These are phyloP conservation scores for Elachura formosa DNA, from an alignment of 2,113 vertebrate genomes.

Conservation along the genomic window DNA sequence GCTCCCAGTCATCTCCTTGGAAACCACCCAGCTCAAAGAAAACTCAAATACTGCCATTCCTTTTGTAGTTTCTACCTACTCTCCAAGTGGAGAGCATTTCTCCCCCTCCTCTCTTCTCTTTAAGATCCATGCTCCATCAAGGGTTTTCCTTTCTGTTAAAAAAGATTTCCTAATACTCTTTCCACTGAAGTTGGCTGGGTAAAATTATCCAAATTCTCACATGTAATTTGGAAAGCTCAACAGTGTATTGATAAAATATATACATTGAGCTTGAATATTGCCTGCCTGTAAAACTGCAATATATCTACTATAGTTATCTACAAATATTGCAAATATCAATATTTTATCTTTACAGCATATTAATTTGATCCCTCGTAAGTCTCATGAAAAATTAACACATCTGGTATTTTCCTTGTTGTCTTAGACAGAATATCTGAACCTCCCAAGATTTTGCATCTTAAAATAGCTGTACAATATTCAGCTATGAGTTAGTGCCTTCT, in stretches of 20 bases:
- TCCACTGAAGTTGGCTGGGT: neutral
- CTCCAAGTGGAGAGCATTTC: neutral
- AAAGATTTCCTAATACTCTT: neutral
- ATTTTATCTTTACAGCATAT: neutral
- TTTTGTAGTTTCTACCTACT: neutral
- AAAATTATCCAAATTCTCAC: neutral
- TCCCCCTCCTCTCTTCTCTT: accelerated
- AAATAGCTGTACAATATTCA: neutral
- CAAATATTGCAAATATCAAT: too few relatives aligned
- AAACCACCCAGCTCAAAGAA: neutral
- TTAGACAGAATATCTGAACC: neutral
- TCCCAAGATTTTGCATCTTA: neutral
- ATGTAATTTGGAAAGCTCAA: neutral
- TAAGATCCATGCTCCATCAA: neutral
- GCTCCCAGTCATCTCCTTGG: neutral
- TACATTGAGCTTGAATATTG: neutral
- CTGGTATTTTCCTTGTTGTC: neutral
- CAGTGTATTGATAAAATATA: neutral
- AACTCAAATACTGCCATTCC: neutral
- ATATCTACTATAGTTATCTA: too few relatives aligned
- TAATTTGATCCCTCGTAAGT: neutral
- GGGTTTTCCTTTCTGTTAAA: neutral
- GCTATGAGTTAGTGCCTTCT: neutral
- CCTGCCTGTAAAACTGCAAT: neutral
- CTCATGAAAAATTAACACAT: neutral